Evolutionary conservation across 2,888 invertebrate species (phyloP), one percentile per base, ranked within the genome.

Genomic region (Apotomis capreana): DNA sequence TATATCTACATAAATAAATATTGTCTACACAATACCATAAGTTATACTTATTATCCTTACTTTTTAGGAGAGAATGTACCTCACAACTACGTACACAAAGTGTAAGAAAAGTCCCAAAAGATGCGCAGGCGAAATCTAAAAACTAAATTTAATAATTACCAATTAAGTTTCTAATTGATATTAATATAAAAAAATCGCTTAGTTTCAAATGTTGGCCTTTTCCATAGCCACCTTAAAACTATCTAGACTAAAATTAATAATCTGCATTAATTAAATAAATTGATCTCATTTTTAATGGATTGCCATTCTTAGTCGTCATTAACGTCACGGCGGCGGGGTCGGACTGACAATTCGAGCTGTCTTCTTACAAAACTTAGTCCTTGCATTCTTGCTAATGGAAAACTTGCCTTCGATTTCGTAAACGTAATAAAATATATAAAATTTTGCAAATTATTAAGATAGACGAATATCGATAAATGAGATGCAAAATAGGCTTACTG

Each of bases 251-350:
- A 46, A 55, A 55, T 59, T 49, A 51, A 9, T 40, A 61, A 13
- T 72, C 68, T 46, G 52, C 51, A 58, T 63, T 58, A 63, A 55
- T 63, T 36, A 46, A 5, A 68, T 54, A 37, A 54, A 72, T 58
- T n/a, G 58, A 52, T 68, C 57, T 70, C 58, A 61, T 57, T 64
- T 26, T 58, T 58, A 63, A 70, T 75, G 68, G 68, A 71, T 59
- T 65, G 37, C 71, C 78, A 76, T 68, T 77, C 76, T 68, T 75
- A 76, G 74, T 76, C 74, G 75, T 75, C 70, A 68, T 78, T 71
- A 74, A 68, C 67, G 74, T 51, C 59, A 76, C 75, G 73, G 58
- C 75, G 73, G 58, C 77, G 75, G 77, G 79, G 78, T 81, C 78
- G 71, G 13, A 55, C 69, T 12, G 69, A 75, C 70, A 70, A 71